Evolutionary conservation across 1,140 invertebrate genomes (phyloP), one percentile per base, ranked within the genome.

Genomic region (Belonocnema kinseyi): DNA sequence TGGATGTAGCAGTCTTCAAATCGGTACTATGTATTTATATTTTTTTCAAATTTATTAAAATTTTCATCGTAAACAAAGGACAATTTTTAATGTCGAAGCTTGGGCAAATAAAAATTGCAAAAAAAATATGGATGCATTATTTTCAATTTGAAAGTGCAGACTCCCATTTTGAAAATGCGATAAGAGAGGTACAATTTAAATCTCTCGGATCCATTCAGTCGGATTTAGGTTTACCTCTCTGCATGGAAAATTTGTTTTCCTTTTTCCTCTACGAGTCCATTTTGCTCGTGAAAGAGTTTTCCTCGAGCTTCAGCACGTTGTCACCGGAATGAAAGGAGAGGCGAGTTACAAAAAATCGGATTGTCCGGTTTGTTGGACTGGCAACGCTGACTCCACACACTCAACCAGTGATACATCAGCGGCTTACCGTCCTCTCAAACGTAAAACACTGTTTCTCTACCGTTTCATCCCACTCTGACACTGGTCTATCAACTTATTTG

Each of bases 341-440:
- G 77, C 75, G 66, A 56, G 26, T 40, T 46, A 73, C 50, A 72
- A 85, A 82, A 80, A 82, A 79, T 78, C 81, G 83, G 84, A 85
- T 85, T 85, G 84, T 85, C 83, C 84, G 78, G 84, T 85, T 85
- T 85, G 85, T 85, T 87, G 85, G 84, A 74, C 83, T 82, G 85
- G 84, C 81, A 84, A 80, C 79, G 85, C 85, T 86, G 85, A 86
- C 85, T 87, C 82, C 78, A 85, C 86, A 86, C 82, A 85, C 84
- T 86, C 86, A 85, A 82, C 83, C 82, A 77, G 83, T 86, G 86
- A 86, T 86, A 85, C 85, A 86, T 86, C 85, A 86, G 83, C 73
- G 83, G 85, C 83, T 85, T 86, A 86, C 85, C 81, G 79, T 83
- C 76, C 85, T 82, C 85, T 86, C 85, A 85, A 86, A 86, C 84